Evolutionary conservation across 1,140 invertebrate genomes (phyloP), one percentile per base, ranked within the genome.

Genomic region (Drosophila miranda): DNA sequence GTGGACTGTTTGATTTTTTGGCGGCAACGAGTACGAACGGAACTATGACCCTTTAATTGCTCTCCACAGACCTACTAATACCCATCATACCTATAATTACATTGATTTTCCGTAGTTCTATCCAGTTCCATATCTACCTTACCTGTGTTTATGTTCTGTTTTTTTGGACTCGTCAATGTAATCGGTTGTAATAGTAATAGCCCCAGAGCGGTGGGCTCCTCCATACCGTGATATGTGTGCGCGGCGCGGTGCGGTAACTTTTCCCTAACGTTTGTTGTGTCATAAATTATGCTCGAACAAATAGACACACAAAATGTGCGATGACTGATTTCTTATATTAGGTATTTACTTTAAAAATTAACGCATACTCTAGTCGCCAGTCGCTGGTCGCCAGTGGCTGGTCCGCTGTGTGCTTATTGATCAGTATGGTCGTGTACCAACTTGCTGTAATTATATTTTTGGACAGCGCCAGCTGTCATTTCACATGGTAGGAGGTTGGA

Each of bases 311-410:
- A 28, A 45, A 54, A 42, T 43, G 38, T 46, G 48, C 19, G 44
- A 13, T 58, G 50, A 38, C 38, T 46, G 64, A 71, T 83, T 70
- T 67, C 78, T 57, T 56, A 38, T 73, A 46, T 57, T 62, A 54
- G 63, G 50, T 81, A 71, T 86, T 86, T 86, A 75, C 70, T 67
- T 87, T 67, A 87, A 87, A 81, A 78, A 87, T 86, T 86, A 87
- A 78, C 81, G 74, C 77, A 81, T 78, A 75, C 66, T 69, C 19
- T 28, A 16, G 23, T 42, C 34, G 23, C 14, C 64, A 14, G 23
- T 26, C 23, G 23, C 4, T 26, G 19, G 23, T 42, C 34, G 23
- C 19, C 43, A 2, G 30, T 30, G 8, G 8, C 30, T 30, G 60
- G 60, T 67, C 63, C 61, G 2, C 11, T 5, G 34, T 70, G 64